Percentiles rank a stretch among this genome's conserved stretches.
These are phyloP conservation scores for Eurystomus glaucurus DNA, from an alignment of 2,797 vertebrate species.

Conservation along the genomic window DNA sequence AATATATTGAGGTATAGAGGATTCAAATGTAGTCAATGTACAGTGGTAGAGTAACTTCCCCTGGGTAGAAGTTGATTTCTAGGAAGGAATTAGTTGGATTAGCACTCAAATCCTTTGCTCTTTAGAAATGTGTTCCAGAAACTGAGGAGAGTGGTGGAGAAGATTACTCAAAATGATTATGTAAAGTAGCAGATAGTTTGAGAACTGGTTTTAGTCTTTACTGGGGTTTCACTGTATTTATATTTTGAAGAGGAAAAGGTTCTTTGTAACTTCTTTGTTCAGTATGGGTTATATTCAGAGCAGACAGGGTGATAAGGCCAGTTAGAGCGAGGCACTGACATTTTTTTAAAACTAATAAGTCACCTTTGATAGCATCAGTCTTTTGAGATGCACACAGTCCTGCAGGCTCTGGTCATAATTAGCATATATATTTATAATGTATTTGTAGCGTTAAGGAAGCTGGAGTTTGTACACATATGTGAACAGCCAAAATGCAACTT, in stretches of 20 bases:
- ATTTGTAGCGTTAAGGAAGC: not conserved
- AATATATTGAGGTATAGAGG: not conserved
- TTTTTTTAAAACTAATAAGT: not conserved
- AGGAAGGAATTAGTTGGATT: not conserved
- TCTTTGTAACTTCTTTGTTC: not conserved
- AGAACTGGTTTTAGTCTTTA: not conserved
- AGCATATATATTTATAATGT: not conserved
- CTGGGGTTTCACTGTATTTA: not conserved
- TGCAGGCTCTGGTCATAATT: not conserved
- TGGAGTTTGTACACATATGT: not conserved
- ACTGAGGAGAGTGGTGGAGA: not conserved
- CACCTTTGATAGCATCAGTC: not conserved
- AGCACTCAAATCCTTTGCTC: not conserved
- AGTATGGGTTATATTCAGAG: not conserved
- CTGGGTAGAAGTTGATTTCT: not conserved
- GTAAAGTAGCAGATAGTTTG: not conserved
- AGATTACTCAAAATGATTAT: not conserved
- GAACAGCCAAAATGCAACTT: not conserved
- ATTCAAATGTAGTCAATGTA: not conserved
- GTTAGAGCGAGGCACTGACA: not conserved
- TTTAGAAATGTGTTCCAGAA: slow-evolving; percentile 21
- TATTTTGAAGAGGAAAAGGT: not conserved
- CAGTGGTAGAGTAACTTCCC: not conserved
- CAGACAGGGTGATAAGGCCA: not conserved
- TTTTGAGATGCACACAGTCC: not conserved